A percentile compares a stretch with the other conserved stretches of the same genome.
These are phyloP conservation scores for Alouatta palliata DNA, from an alignment of 2,113 vertebrate genomes.

Conservation along the genomic window DNA sequence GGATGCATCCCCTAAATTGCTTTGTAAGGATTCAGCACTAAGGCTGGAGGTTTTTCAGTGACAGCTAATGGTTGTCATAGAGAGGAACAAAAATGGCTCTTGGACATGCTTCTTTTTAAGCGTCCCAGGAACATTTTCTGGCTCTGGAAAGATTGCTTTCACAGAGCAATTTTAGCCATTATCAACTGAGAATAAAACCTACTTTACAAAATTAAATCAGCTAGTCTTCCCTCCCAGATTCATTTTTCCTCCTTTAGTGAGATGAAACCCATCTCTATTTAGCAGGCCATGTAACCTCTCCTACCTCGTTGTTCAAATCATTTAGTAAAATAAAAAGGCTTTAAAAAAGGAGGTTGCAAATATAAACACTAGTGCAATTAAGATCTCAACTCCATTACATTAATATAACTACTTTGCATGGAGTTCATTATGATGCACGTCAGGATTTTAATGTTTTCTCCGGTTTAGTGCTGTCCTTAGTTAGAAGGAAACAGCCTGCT, in stretches of 20 bases:
- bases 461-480: constrained; percentile 71
- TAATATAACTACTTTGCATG: constrained; percentile 77
- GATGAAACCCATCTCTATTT: constrained; percentile 68
- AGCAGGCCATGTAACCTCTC: constrained; percentile 72
- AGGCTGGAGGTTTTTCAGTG: constrained; percentile 57
- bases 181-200: constrained; percentile 79
- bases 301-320: constrained; percentile 70
- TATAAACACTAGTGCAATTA: constrained; percentile 77
- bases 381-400: constrained; percentile 78
- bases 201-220: constrained; percentile 80
- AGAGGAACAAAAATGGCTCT: constrained; percentile 67
- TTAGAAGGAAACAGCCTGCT: constrained; percentile 71
- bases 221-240: constrained; percentile 69
- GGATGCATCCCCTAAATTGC: constrained; percentile 61
- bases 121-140: constrained; percentile 68
- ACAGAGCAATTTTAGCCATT: constrained; percentile 75
- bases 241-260: constrained; percentile 60
- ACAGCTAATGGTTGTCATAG: constrained; percentile 71
- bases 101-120: constrained; percentile 68
- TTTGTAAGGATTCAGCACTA: constrained; percentile 23
- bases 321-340: constrained; percentile 78
- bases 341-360: constrained; percentile 73
- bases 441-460: constrained; percentile 79
- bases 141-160: constrained; percentile 71
- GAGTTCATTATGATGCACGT: constrained; percentile 75